phyloP scores from a whole-genome alignment of 37 sponge, comb jelly and placozoan genomes.

The Hormiphora californensis region DNA sequence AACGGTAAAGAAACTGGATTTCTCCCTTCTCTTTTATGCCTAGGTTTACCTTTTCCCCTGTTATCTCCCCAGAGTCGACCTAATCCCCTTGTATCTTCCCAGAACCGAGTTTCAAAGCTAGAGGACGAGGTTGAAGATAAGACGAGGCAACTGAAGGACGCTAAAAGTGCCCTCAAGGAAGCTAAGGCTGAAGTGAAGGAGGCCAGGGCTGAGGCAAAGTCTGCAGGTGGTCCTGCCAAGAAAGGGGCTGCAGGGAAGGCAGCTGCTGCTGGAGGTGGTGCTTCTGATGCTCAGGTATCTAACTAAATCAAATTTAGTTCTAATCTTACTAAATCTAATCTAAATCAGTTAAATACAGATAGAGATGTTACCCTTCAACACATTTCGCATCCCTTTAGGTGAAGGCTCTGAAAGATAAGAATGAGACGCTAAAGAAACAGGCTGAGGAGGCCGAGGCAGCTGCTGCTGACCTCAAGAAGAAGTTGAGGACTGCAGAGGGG shows the following conservation, averaged over 20 bases:
- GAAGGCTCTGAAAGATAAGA: neutral
- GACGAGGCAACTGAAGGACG: neutral
- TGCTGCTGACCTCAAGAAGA: slow-evolving; percentile 28
- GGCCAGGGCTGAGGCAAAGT: neutral
- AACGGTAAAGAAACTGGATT: neutral
- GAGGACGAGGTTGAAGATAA: neutral
- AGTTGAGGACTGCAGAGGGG: neutral
- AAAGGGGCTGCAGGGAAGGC: neutral
- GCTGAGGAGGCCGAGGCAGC: neutral
- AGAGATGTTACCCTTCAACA: too few relatives aligned
- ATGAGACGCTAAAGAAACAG: slow-evolving; percentile 9
- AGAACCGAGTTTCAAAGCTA: neutral
- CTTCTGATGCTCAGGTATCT: neutral
- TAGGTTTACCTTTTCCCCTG: neutral
- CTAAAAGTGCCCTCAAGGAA: slow-evolving; percentile 12
- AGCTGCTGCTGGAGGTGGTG: neutral
- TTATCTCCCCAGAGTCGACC: neutral
- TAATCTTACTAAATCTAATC: too few relatives aligned
- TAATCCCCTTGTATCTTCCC: neutral
- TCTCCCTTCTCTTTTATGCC: too few relatives aligned
- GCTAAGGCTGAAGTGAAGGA: neutral
- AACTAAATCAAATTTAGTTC: too few relatives aligned
- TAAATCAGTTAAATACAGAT: too few relatives aligned
- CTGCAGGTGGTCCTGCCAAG: neutral
- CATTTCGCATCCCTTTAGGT: neutral